Percentiles rank a stretch among this genome's conserved stretches.
Evolutionary conservation across 2,888 invertebrate species (phyloP).

Genomic region (Linyphia triangularis): DNA sequence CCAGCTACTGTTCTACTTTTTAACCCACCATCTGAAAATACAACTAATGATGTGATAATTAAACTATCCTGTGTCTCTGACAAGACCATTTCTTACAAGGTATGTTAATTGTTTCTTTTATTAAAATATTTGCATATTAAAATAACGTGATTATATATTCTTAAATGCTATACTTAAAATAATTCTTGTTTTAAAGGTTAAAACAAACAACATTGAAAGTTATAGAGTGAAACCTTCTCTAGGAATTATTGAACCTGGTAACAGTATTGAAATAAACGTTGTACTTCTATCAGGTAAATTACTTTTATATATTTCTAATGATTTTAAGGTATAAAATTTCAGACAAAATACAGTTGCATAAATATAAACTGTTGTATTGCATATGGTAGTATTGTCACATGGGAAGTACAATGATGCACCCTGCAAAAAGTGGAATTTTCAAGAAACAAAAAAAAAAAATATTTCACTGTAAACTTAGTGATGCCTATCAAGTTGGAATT

Average conservation of each 20-base stretch:
- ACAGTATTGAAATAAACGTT: constrained; percentile 59
- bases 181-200: constrained; percentile 85
- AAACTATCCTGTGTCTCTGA: constrained; percentile 54
- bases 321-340: too few species aligned
- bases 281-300: constrained; percentile 52
- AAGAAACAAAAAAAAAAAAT: too few species aligned
- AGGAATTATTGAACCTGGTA: constrained; percentile 86
- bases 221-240: constrained; percentile 94
- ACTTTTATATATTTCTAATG: too few species aligned
- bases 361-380: too few species aligned
- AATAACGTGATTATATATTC: not conserved
- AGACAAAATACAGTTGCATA: too few species aligned
- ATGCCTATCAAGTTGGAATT: too few species aligned
- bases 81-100: constrained; percentile 63
- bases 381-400: too few species aligned
- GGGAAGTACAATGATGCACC: too few species aligned
- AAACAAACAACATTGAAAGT: constrained; percentile 97
- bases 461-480: too few species aligned
- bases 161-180: not conserved
- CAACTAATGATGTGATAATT: constrained; percentile 52
- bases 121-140: not conserved
- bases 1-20: constrained; percentile 59
- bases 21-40: not conserved
- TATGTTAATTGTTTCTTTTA: not conserved
- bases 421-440: too few species aligned